Evolutionary conservation across 2,888 invertebrate genomes (phyloP).

Genomic region (Diloba caeruleocephala): DNA sequence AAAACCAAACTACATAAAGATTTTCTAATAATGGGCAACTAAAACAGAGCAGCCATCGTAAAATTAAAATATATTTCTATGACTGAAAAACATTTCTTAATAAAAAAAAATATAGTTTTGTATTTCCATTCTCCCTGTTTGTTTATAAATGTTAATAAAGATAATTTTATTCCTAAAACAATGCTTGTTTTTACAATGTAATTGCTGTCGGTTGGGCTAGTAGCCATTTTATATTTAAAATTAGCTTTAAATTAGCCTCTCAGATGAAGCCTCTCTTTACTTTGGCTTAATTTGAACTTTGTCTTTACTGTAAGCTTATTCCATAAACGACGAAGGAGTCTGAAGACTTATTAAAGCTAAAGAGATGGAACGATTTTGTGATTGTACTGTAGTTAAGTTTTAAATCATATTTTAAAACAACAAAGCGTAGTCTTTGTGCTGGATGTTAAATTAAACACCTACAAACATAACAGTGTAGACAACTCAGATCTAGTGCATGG

Average conservation of each 20-base stretch:
- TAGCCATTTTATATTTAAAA: slow-evolving; percentile 34
- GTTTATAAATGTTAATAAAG: slow-evolving; percentile 25
- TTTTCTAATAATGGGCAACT: no score
- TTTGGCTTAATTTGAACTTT: slow-evolving; percentile 29
- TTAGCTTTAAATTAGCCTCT: slow-evolving; percentile 36
- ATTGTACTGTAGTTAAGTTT: background rate
- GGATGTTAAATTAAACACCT: no score
- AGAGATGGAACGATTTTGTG: background rate
- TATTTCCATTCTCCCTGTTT: slow-evolving; percentile 14
- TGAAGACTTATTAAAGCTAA: slow-evolving; percentile 1
- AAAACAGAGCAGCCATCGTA: no score
- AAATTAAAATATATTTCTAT: no score
- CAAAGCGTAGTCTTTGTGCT: no score
- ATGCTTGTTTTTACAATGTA: slow-evolving; percentile 34
- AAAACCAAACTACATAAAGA: no score
- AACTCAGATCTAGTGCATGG: no score
- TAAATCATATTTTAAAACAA: background rate
- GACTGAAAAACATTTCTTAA: background rate
- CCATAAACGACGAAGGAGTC: slow-evolving; percentile 12
- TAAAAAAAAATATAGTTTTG: slow-evolving; percentile 7
- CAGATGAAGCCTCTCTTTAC: slow-evolving; percentile 27
- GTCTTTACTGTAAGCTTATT: slow-evolving; percentile 16
- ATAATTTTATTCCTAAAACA: slow-evolving; percentile 34
- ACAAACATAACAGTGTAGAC: no score
- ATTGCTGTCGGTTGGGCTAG: slow-evolving; percentile 21